Base-by-base conservation (phyloP, 2,797 vertebrate species). In the Lophotriccus pileatus region DNA sequence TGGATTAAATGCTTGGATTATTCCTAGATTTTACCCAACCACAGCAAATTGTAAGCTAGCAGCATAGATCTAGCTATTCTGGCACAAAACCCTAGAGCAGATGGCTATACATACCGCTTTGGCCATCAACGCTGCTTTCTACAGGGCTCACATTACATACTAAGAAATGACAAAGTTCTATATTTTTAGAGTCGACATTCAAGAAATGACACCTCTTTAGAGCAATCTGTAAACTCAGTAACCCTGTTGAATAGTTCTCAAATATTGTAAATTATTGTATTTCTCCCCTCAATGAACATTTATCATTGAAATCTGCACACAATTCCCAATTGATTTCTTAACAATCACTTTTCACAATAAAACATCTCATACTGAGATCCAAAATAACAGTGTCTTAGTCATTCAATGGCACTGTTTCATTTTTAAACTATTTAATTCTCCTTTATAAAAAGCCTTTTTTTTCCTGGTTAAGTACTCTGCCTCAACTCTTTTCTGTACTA, bases 281-380 rank as follows among this genome's bases (percentile, higher is more conserved):
- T 91, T 95, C 74, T 89, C 82, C 46, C 21, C 69, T 78, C 70
- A 95, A 41, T 89, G 36, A 91, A 87, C 47, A 79, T 91, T 85
- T 66, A 84, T 68, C 49, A 88, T 28, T 76, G 50, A 87, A 94
- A 90, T 94, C 44, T 83, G 56, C 63, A 84, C 67, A 77, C 64
- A 95, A 93, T 92, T 94, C 92, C 80, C 92, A 90, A 76, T 12
- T 37, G 87, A 58, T 84, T 94, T 91, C 59, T 82, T 91, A 94
- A 93, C 69, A 89, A 90, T 89, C 58, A 52, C 70, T 93, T 82
- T 88, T 93, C 86, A 93, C 74, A 93, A 96, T 84, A 68, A 95
- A 94, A 83, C 0, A 0, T 67, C 53, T 93, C 82, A 78, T 41
- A 80, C 68, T 73, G 93, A 2, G 32, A 89, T 93, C 47, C 60